phyloP scores from a whole-genome alignment of 2,888 invertebrate genomes.

The Pammene aurita region DNA sequence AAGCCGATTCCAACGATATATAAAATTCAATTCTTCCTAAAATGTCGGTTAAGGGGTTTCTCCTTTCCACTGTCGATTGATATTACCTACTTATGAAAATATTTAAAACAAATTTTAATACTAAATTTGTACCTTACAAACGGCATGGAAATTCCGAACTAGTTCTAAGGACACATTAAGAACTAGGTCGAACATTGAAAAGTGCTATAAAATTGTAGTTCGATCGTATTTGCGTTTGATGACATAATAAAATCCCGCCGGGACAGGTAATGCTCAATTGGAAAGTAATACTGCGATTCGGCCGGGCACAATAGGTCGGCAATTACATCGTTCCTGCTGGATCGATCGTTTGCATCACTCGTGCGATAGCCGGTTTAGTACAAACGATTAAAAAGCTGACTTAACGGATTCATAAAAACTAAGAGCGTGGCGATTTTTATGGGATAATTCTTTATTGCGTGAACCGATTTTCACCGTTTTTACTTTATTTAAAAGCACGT shows the following conservation, averaged over 20 bases:
- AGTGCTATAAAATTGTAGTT: constrained; percentile 49
- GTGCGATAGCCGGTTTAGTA: neutral
- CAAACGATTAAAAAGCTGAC: neutral
- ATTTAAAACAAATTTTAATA: too few relatives aligned
- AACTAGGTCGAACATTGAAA: constrained; percentile 44
- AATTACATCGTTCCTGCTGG: constrained; percentile 60
- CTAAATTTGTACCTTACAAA: too few relatives aligned
- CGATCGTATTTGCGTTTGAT: constrained; percentile 46
- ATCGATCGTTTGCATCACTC: constrained; percentile 6
- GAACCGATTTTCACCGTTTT: too few relatives aligned
- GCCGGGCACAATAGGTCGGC: constrained; percentile 62
- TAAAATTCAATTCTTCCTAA: too few relatives aligned
- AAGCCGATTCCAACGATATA: too few relatives aligned
- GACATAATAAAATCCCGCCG: constrained; percentile 48
- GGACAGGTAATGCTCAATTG: constrained; percentile 47
- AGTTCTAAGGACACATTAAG: neutral
- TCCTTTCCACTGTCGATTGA: too few relatives aligned
- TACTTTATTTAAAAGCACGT: too few relatives aligned
- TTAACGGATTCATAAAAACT: neutral
- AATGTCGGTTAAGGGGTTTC: too few relatives aligned
- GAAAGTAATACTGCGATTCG: constrained; percentile 61
- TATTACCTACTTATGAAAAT: too few relatives aligned
- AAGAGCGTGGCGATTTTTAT: too few relatives aligned
- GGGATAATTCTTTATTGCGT: too few relatives aligned
- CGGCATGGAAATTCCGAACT: neutral